Base-by-base conservation (phyloP, 2,888 invertebrate species). In the Cremastinae sp. region DNA sequence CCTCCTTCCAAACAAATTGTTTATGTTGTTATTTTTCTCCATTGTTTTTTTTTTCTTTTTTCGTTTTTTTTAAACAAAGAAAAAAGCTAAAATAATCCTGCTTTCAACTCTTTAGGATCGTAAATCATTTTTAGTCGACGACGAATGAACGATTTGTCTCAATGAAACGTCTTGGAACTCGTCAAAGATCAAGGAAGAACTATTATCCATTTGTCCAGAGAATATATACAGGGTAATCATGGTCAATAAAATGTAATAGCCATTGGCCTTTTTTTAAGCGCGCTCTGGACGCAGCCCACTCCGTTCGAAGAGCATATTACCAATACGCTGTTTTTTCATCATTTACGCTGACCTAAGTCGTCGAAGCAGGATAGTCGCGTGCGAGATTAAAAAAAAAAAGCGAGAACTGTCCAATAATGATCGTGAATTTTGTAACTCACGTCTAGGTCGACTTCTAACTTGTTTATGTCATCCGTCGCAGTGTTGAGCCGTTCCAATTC, bases 381-480 rank as follows among this genome's bases (percentile, higher is more conserved):
- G 5, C 20, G n/a, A 22, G 4, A 34, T 22, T 14, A 22, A 59
- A 47, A 59, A 54, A 16, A 36, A 22, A 18, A 68, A 34, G 56
- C 18, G 41, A 12, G 41, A 14, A 8, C 8, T 1, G 14, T 49
- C 45, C 61, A 3, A 3, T 28, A 38, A 56, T 4, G 62, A 54
- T 56, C n/a, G 54, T 22, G 14, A 12, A 68, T 45, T 12, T 16
- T 41, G 43, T 12, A n/a, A 91, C 92, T 92, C 90, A 94, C 94
- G 90, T 97, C 97, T 84, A 97, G 91, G 90, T 97, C 96, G 80
- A 96, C 94, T 91, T 97, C 97, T 78, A 96, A 92, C 84, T 94
- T 94, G 90, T 97, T 97, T 85, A 97, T 97, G 90, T 96, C 96
- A 91, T 97, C 96, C 65, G 97, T 97, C 22, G 97, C 95, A 84